Conservation (phyloP, 2,797 vertebrate genomes). For the Amblyopsis hoosieri region DNA sequence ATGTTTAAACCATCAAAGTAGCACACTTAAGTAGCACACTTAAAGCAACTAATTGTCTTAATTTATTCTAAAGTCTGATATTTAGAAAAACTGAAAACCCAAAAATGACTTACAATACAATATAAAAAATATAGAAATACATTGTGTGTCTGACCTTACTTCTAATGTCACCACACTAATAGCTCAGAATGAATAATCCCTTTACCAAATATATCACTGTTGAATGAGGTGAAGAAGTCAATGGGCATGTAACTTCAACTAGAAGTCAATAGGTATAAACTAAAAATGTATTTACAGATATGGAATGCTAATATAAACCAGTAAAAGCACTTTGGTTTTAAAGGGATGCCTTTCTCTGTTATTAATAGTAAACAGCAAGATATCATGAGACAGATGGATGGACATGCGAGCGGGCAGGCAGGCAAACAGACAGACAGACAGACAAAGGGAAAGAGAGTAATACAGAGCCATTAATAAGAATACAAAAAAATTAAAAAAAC, state of each 20-base stretch:
- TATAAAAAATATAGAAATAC: too few species aligned
- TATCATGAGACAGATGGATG: conserved; percentile 1
- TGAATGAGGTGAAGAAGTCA: conserved; percentile 57
- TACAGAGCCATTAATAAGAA: conserved; percentile 44
- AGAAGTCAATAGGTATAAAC: conserved; percentile 60
- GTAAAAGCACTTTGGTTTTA: too few species aligned
- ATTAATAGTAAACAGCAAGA: conserved; percentile 55
- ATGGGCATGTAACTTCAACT: conserved; percentile 68
- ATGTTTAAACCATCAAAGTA: too few species aligned
- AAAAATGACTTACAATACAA: neutral
- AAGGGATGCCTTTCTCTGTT: neutral
- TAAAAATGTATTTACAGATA: conserved; percentile 51
- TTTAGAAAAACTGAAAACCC: conserved; percentile 25
- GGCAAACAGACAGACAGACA: conserved; percentile 16
- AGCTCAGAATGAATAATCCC: conserved; percentile 46
- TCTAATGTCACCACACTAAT: conserved; percentile 13
- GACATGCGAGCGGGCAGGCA: conserved; percentile 8
- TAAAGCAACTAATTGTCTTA: conserved; percentile 4
- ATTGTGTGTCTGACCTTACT: conserved; percentile 23
- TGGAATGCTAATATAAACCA: conserved; percentile 50
- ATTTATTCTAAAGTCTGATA: conserved; percentile 4
- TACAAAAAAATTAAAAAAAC: conserved; percentile 14
- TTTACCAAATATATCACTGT: conserved; percentile 40
- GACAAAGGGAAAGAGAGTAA: conserved; percentile 13
- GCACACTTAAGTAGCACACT: neutral